Conservation (phyloP, 1,140 invertebrate genomes). For the Camponotus floridanus region DNA sequence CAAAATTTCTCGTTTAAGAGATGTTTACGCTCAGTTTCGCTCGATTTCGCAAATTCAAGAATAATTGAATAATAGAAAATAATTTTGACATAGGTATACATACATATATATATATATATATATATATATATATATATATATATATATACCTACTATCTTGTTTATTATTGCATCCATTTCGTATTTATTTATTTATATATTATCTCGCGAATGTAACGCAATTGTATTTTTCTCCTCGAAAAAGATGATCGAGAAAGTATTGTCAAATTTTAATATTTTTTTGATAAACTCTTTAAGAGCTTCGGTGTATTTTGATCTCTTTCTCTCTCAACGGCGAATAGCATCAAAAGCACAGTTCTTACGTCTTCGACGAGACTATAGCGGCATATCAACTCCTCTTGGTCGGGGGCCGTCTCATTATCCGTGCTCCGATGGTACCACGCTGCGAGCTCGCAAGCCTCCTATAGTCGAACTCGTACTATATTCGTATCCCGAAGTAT, state of each 20-base stretch:
- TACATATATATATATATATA: too few species aligned
- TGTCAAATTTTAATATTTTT: conserved; percentile 11
- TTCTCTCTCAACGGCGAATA: conserved; percentile 40
- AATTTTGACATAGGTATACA: neutral
- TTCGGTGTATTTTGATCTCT: conserved; percentile 67
- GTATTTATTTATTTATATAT: neutral
- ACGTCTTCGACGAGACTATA: conserved; percentile 69
- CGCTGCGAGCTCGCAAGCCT: conserved; percentile 81
- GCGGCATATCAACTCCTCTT: conserved; percentile 82
- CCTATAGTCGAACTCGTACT: conserved; percentile 75
- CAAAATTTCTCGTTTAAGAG: neutral
- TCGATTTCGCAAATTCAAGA: neutral
- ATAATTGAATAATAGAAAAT: neutral
- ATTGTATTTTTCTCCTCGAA: conserved; percentile 8
- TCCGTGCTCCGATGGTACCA: conserved; percentile 83
- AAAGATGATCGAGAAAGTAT: neutral
- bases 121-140: too few species aligned
- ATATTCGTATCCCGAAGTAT: conserved; percentile 75
- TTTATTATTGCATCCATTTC: neutral
- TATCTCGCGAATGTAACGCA: neutral
- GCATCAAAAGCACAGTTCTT: conserved; percentile 43
- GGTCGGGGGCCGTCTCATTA: conserved; percentile 86
- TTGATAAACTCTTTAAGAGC: conserved; percentile 62
- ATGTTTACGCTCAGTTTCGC: neutral
- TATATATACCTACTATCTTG: too few species aligned